Percentiles rank a stretch among this genome's conserved stretches.
Evolutionary conservation across 2,888 invertebrate genomes (phyloP).

Genomic region (Thalpophila matura): DNA sequence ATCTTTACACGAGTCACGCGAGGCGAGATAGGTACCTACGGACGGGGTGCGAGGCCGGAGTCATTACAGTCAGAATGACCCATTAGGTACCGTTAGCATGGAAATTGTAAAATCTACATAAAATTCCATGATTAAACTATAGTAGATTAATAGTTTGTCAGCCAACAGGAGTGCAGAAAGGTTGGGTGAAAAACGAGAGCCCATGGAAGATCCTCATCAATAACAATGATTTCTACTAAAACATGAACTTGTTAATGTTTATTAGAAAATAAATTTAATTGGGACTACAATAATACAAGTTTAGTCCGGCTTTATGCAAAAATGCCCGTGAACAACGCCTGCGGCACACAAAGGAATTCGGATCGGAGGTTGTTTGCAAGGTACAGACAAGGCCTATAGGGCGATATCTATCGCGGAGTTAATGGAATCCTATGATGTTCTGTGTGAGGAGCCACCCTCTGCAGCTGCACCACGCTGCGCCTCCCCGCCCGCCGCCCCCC

Average conservation of each 20-base stretch:
- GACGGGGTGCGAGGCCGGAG: no score
- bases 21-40: no score
- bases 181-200: neutral
- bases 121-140: no score
- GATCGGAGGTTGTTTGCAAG: neutral
- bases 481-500: conserved; percentile 1
- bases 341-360: neutral
- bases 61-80: no score
- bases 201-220: neutral
- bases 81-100: no score
- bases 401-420: conserved; percentile 32
- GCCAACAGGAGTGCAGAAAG: no score
- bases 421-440: conserved; percentile 30
- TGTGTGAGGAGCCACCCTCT: conserved; percentile 44
- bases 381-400: conserved; percentile 17
- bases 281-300: neutral
- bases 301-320: neutral
- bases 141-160: no score
- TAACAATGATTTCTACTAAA: neutral
- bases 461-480: conserved; percentile 50
- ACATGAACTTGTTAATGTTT: neutral
- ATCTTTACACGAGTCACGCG: no score
- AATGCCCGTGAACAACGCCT: neutral
- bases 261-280: neutral
- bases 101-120: no score